These are phyloP conservation scores for Ibidorhyncha struthersii DNA, from an alignment of 2,113 vertebrate species.

Conservation along the genomic window DNA sequence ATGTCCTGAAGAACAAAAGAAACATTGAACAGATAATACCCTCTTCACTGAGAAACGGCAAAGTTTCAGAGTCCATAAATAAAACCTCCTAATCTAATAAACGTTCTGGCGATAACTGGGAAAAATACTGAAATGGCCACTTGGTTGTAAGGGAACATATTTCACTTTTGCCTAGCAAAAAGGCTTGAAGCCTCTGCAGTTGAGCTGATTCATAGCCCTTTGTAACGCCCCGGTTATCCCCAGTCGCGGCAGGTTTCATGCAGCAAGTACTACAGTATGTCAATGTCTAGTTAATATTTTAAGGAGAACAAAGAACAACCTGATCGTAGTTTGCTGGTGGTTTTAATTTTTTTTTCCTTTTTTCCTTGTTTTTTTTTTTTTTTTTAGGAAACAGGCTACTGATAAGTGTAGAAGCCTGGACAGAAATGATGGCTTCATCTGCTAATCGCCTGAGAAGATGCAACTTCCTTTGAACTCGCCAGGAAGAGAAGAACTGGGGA, in stretches of 20 bases:
- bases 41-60: constrained; percentile 15
- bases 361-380: background rate
- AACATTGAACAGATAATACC: constrained; percentile 47
- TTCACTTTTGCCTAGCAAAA: constrained; percentile 10
- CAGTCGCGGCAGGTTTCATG: constrained; percentile 47
- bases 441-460: background rate
- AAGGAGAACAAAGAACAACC: background rate
- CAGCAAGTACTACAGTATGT: constrained; percentile 18
- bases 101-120: constrained; percentile 67
- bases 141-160: constrained; percentile 64
- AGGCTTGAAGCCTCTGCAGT: constrained; percentile 21
- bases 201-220: constrained; percentile 70
- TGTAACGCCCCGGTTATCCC: constrained; percentile 40
- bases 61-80: constrained; percentile 61
- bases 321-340: background rate
- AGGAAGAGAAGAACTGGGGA: background rate
- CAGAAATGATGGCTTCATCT: background rate
- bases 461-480: background rate
- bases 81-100: constrained; percentile 67
- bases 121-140: constrained; percentile 65
- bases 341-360: background rate
- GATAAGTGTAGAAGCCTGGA: background rate
- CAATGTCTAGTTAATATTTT: constrained; percentile 61
- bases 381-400: background rate
- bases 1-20: constrained; percentile 28